Evolutionary conservation across 2,888 invertebrate species (phyloP).

Genomic region (Nomada goodeniana): DNA sequence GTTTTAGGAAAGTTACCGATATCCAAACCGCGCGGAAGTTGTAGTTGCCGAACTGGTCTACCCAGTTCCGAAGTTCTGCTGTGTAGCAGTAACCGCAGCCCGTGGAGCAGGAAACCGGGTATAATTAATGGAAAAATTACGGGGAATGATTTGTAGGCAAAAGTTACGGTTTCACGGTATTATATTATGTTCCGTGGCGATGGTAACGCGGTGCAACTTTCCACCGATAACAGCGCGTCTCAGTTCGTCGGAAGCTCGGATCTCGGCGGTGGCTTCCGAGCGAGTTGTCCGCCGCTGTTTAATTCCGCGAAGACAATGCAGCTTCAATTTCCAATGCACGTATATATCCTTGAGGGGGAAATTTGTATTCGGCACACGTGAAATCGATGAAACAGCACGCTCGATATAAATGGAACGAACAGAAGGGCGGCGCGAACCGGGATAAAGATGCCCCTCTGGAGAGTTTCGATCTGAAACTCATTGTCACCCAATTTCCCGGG

Average conservation of each 20-base stretch:
- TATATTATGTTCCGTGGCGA: not conserved
- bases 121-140: conserved; percentile 55
- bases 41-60: conserved; percentile 40
- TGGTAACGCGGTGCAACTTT: not conserved
- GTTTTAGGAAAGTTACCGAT: conserved; percentile 52
- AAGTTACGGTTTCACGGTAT: conserved; percentile 34
- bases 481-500: conserved; percentile 4
- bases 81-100: conserved; percentile 39
- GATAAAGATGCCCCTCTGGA: not conserved
- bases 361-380: too few species aligned
- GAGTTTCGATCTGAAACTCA: not conserved
- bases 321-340: too few species aligned
- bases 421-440: too few species aligned
- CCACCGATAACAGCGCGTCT: conserved; percentile 4
- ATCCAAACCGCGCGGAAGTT: conserved; percentile 47
- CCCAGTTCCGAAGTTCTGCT: conserved; percentile 46
- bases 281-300: too few species aligned
- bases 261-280: too few species aligned
- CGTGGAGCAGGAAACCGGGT: conserved; percentile 24
- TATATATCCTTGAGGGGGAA: too few species aligned
- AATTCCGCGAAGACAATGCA: too few species aligned
- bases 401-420: too few species aligned
- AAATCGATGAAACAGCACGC: too few species aligned
- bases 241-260: not conserved
- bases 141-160: conserved; percentile 39